A percentile compares a stretch with the other conserved stretches of the same genome.
Conservation (phyloP, 2,797 vertebrate species). For the Eulemur coronatus region DNA sequence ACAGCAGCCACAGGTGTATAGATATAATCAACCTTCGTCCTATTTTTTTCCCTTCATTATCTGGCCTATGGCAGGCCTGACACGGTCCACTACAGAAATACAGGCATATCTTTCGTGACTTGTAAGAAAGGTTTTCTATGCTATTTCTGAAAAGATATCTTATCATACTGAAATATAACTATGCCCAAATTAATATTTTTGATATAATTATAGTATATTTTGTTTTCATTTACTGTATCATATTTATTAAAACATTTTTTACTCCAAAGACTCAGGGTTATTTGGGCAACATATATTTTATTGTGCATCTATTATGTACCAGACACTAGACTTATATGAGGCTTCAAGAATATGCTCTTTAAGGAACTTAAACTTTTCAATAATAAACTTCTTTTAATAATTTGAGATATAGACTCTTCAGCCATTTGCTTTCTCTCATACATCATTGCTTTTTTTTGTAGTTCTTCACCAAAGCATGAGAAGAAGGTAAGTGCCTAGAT, state of each 20-base stretch:
- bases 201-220: neutral
- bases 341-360: neutral
- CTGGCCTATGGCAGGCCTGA: neutral
- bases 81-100: neutral
- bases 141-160: neutral
- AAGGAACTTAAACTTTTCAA: neutral
- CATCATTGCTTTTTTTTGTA: neutral
- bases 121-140: neutral
- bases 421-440: neutral
- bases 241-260: neutral
- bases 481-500: neutral
- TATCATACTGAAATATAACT: neutral
- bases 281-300: neutral
- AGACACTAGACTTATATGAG: neutral
- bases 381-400: constrained; percentile 5
- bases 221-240: neutral
- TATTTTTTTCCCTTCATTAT: neutral
- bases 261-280: neutral
- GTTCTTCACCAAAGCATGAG: neutral
- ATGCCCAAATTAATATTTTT: neutral
- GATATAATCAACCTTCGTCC: neutral
- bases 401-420: neutral
- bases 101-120: neutral
- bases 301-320: neutral
- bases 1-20: neutral